Base-by-base conservation (phyloP, 1,140 invertebrate genomes). In the Caenorhabditis latens region DNA sequence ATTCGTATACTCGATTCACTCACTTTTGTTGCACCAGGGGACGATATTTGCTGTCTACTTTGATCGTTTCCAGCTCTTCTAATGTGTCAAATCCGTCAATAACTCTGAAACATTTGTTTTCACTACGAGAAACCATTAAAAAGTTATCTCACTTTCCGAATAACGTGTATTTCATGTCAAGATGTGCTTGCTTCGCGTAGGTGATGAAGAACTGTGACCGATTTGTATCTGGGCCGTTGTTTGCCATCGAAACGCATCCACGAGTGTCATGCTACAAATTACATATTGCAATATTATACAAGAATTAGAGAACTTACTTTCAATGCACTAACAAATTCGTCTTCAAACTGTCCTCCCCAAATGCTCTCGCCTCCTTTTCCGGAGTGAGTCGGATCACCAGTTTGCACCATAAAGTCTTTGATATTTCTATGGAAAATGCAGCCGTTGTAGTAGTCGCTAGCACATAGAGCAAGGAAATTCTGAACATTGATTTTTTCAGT, bases 171-270 rank as follows among this genome's bases (percentile, higher is more conserved):
- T 99, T 99, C 86, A 98, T 94, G 93, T 99, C 98, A 58, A 99
- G 94, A 94, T 97, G 96, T n/a, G 96, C 95, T 90, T 99, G 97
- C 87, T 97, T 95, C 7, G 94, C 95, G 93, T 98, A 99, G 0
- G 96, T 96, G 88, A 99, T 96, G 91, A 99, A 99, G 93, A 99
- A 99, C 93, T 99, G 98, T 91, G 96, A 97, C n/a, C 95, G 96
- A 85, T 99, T 99, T n/a, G 96, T 96, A 92, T 99, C 98, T 16
- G 97, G 96, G 24, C 97, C 97, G 94, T 96, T 98, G 92, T 98
- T 99, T n/a, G 98, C 98, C 97, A 99, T 98, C 16, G 97, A 98
- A 1, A 99, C 93, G 67, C 96, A 95, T 4, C 98, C 98, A 91
- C 97, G 94, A 9, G 94, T 93, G 91, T 95, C 96, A 92, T 98